A percentile compares a stretch with the other conserved stretches of the same genome.
phyloP scores from a whole-genome alignment of 2,797 vertebrate species.

The Coendou prehensilis region DNA sequence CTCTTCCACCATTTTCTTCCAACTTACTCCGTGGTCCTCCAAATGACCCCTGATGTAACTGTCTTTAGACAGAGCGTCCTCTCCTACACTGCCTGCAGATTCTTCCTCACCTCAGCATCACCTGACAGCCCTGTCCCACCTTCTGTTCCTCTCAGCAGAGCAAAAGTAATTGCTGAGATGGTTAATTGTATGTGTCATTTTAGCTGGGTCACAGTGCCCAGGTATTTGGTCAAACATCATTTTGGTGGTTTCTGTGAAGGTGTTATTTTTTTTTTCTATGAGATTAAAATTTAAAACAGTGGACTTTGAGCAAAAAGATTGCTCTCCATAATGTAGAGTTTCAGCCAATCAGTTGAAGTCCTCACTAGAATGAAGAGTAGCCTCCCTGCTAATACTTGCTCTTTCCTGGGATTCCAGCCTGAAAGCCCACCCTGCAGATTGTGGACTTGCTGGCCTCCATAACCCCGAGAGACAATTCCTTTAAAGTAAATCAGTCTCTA shows the following conservation, averaged over 20 bases:
- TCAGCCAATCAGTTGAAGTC: not conserved
- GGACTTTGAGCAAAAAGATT: not conserved
- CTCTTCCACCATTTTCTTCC: not conserved
- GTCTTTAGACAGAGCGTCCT: not conserved
- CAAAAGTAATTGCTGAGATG: conserved; percentile 16
- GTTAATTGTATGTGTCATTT: not conserved
- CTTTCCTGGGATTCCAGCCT: not conserved
- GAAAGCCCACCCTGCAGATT: not conserved
- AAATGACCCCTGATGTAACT: not conserved
- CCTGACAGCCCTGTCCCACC: not conserved
- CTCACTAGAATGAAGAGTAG: not conserved
- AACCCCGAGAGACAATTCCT: not conserved
- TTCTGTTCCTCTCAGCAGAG: not conserved
- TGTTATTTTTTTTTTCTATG: not conserved
- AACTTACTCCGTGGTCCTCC: not conserved
- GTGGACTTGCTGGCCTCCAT: not conserved
- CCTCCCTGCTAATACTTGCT: not conserved
- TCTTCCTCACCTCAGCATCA: not conserved
- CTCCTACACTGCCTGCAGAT: not conserved
- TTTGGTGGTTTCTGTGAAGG: not conserved
- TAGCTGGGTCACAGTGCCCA: not conserved
- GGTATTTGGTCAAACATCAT: not conserved
- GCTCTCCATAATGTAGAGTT: not conserved
- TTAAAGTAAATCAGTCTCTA: not conserved
- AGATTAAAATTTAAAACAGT: not conserved